Conservation (phyloP, 2,113 vertebrate genomes). For the Neopipo cinnamomea region DNA sequence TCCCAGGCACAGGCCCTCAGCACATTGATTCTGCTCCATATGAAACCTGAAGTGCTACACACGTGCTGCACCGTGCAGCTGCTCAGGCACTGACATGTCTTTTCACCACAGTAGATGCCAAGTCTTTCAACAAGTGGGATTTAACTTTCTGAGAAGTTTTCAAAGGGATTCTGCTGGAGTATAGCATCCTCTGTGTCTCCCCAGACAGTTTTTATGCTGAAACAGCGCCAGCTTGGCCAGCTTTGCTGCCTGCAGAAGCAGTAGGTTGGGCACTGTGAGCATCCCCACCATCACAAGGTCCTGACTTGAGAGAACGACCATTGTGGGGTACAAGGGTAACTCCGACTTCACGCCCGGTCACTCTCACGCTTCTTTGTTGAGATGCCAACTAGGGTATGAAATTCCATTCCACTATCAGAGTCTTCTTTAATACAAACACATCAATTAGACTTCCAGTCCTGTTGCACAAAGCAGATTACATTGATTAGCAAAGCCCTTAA, state of each 20-base stretch:
- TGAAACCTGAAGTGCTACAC: background rate
- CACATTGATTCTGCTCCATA: fast-evolving
- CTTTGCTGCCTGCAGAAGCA: background rate
- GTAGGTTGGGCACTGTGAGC: fast-evolving
- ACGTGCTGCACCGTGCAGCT: fast-evolving
- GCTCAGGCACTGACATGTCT: background rate
- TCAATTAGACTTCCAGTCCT: background rate
- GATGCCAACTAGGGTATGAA: background rate
- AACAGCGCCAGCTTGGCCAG: background rate
- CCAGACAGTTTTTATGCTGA: background rate
- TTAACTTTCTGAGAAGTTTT: background rate
- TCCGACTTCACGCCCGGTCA: background rate
- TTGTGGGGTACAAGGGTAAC: background rate
- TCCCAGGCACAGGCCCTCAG: background rate
- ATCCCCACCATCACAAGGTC: fast-evolving
- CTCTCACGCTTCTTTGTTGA: background rate
- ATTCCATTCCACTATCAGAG: background rate
- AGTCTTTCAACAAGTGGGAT: background rate
- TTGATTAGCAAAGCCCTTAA: conserved; percentile 13
- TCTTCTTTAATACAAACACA: background rate
- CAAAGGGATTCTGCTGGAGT: background rate
- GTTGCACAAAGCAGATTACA: background rate
- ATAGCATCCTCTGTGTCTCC: background rate
- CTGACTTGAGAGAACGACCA: background rate
- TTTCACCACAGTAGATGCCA: background rate